These are phyloP conservation scores for Euleptes europaea DNA, from an alignment of 2,113 vertebrate genomes.

Conservation along the genomic window DNA sequence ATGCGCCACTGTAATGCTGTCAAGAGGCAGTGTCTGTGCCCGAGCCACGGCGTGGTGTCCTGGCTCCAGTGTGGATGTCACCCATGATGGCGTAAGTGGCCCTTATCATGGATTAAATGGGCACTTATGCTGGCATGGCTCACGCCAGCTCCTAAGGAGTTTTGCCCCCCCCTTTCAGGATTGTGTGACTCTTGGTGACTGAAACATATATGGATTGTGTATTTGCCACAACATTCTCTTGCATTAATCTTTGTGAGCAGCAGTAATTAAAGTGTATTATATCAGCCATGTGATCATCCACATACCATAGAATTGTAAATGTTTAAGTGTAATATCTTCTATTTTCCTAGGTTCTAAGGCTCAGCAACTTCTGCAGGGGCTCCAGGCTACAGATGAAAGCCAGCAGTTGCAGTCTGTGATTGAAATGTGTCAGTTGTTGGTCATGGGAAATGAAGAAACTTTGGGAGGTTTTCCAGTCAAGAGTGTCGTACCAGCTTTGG, in stretches of 20 bases:
- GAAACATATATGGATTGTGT: not conserved
- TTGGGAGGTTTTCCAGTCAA: constrained; percentile 98
- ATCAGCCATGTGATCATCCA: not conserved
- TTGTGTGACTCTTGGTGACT: not conserved
- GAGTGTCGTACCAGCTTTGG: constrained; percentile 97
- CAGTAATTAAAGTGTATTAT: not conserved
- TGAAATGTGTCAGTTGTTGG: constrained; percentile 98
- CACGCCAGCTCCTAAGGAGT: too few relatives aligned
- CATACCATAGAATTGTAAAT: not conserved
- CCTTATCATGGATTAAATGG: too few relatives aligned
- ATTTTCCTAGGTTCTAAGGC: constrained; percentile 91
- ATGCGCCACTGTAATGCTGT: too few relatives aligned
- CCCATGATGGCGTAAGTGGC: too few relatives aligned
- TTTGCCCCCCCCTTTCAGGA: too few relatives aligned
- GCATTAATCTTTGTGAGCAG: not conserved
- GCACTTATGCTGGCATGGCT: too few relatives aligned
- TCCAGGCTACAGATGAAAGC: constrained; percentile 97
- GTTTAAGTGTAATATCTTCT: constrained; percentile 19
- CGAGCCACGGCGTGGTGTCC: too few relatives aligned
- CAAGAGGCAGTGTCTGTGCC: too few relatives aligned
- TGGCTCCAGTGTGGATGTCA: too few relatives aligned
- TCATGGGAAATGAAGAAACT: constrained; percentile 99
- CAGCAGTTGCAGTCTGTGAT: constrained; percentile 98
- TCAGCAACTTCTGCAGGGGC: constrained; percentile 95
- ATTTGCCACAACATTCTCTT: not conserved